Base-by-base conservation (phyloP, 2,888 invertebrate species). In the Habrosyne pyritoides region DNA sequence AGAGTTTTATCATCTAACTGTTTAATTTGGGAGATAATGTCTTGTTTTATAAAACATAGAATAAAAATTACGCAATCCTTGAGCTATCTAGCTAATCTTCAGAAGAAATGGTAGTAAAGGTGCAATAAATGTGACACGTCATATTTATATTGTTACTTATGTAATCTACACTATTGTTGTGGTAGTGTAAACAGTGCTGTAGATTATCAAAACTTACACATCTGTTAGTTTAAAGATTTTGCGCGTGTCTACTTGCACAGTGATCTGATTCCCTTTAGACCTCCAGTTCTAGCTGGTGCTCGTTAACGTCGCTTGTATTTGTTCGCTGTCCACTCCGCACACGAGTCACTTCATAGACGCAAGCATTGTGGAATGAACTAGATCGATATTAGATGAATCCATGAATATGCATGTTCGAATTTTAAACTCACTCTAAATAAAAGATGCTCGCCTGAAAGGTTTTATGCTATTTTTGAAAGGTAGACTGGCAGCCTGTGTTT, bases 251-350 rank as follows among this genome's bases (percentile, higher is more conserved):
- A 42, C 42, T 48, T 26, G 21, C 24, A 49, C 50, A 18, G 49
- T 47, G 36, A 33, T 47, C 21, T 30, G 21, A 53, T 53, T 55
- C 55, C 55, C 53, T 10, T 46, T 24, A 18, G 53, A 12, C 52
- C 33, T 47, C n/a, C 28, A 30, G 10, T 10, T 12, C 22, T n/a
- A 47, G n/a, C 24, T 21, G 14, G 8, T 7, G 53, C 56, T 63
- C 66, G 63, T 61, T 60, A 66, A 47, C 54, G 53, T 30, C 55
- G 50, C 54, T 61, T 63, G 61, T 63, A 52, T 63, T 57, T 60
- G 56, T 56, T 53, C 57, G 48, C n/a, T 47, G 42, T 55, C 30
- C 46, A 22, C 50, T 30, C 46, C 30, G 42, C 42, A 47, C 21
- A 21, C 47, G 30, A 53, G 30, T 51, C 22, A 24, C 47, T 52